Evolutionary conservation across 2,113 vertebrate genomes (phyloP).

Genomic region (Nettapus auritus): DNA sequence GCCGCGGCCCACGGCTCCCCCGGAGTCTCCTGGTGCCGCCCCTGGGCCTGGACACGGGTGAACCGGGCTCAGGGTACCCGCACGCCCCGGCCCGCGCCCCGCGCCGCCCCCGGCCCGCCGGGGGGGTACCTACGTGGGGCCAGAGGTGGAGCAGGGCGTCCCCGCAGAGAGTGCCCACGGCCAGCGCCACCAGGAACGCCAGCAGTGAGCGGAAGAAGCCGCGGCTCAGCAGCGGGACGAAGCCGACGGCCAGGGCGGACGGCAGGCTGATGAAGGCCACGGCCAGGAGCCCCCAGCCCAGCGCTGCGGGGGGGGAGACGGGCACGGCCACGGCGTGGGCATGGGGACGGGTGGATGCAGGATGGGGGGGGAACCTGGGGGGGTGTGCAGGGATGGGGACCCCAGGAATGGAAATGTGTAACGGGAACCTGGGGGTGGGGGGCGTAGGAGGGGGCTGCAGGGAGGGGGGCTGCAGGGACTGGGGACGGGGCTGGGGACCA

Average conservation of each 20-base stretch:
- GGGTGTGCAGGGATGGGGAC: not conserved
- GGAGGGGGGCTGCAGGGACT: not conserved
- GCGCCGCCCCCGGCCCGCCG: not conserved
- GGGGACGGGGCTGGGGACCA: not conserved
- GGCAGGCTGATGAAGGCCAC: conserved; percentile 80
- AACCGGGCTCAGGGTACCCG: not conserved
- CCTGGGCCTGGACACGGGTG: not conserved
- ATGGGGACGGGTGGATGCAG: not conserved
- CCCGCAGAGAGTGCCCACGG: conserved; percentile 85
- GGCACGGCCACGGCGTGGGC: not conserved
- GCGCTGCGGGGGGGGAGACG: conserved; percentile 44
- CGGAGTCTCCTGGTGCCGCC: not conserved
- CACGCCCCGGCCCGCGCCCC: rapidly evolving
- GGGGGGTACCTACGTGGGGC: conserved; percentile 78
- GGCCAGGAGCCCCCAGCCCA: conserved; percentile 79
- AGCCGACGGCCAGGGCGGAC: conserved; percentile 72
- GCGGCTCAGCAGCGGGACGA: conserved; percentile 74
- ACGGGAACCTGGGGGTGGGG: not conserved
- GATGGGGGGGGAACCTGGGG: not conserved
- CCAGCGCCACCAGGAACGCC: conserved; percentile 83
- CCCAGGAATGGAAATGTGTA: not conserved
- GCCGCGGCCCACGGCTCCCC: not conserved
- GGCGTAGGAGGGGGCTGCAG: rapidly evolving
- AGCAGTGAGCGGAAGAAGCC: conserved; percentile 69
- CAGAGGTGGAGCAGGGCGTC: conserved; percentile 86